Evolutionary conservation across 2,797 vertebrate genomes (phyloP).

Genomic region (Sebastes elongatus): DNA sequence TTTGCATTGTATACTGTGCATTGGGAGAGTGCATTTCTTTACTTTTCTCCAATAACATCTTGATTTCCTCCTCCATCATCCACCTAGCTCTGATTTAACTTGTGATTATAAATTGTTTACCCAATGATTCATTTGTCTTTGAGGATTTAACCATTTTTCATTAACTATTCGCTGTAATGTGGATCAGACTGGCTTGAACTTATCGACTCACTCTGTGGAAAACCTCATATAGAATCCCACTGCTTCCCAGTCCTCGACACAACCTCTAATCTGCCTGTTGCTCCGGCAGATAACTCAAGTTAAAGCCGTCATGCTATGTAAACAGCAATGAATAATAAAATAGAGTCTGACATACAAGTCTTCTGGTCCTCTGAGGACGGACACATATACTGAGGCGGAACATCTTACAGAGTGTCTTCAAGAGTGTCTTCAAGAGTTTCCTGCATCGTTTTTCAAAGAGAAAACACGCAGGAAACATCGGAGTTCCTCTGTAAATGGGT

Average conservation of each 20-base stretch:
- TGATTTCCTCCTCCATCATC: conserved; percentile 2
- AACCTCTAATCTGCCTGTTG: conserved; percentile 56
- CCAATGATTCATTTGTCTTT: conserved; percentile 4
- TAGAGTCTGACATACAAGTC: conserved; percentile 5
- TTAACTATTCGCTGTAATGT: conserved; percentile 14
- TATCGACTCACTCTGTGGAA: conserved; percentile 25
- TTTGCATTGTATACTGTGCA: neutral
- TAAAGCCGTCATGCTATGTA: conserved; percentile 31
- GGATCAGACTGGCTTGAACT: conserved; percentile 14
- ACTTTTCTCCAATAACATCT: neutral
- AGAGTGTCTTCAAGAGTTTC: conserved; percentile 20
- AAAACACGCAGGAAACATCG: conserved; percentile 14
- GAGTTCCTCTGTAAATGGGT: conserved; percentile 16
- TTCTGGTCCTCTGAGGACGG: conserved; percentile 1
- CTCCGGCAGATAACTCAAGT: conserved; percentile 32
- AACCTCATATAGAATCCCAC: conserved; percentile 19
- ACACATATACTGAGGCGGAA: neutral
- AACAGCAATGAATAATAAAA: conserved; percentile 47
- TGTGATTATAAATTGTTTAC: neutral
- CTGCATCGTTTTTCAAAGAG: conserved; percentile 5
- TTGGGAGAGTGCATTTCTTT: neutral
- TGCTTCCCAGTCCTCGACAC: neutral
- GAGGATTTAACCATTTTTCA: conserved; percentile 24
- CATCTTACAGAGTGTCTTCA: neutral
- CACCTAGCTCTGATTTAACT: neutral